phyloP scores from a whole-genome alignment of 2,113 vertebrate species.

The Nycticorax nycticorax region DNA sequence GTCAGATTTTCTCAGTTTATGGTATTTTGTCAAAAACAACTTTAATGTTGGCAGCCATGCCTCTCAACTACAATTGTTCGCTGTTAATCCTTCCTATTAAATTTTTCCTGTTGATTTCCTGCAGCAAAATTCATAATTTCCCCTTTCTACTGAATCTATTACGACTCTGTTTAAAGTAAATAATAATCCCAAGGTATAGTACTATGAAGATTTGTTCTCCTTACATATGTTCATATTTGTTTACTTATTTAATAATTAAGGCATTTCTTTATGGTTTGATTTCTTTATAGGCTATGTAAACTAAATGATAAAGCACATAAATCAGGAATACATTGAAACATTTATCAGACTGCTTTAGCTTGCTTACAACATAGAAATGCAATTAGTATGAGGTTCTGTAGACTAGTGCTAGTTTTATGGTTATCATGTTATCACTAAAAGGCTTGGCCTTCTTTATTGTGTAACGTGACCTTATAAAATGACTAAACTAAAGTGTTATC shows the following conservation, averaged over 20 bases:
- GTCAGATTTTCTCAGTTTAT: slow-evolving; percentile 7
- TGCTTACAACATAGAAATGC: not conserved
- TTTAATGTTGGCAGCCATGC: not conserved
- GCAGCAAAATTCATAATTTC: not conserved
- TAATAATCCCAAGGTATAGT: not conserved
- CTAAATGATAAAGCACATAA: not conserved
- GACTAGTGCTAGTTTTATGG: not conserved
- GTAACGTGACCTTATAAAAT: slow-evolving; percentile 33
- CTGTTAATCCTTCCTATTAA: not conserved
- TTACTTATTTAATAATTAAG: not conserved
- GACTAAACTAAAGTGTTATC: not conserved
- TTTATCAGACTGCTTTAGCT: not conserved
- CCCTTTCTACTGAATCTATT: not conserved
- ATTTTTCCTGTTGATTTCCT: not conserved
- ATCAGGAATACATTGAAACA: not conserved
- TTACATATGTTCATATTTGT: not conserved
- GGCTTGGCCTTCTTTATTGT: not conserved
- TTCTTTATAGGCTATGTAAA: not conserved
- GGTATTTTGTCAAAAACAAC: not conserved
- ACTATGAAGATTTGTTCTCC: not conserved
- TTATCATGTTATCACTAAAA: not conserved
- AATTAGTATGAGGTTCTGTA: not conserved
- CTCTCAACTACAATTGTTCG: not conserved
- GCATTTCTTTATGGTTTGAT: not conserved
- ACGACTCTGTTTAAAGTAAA: not conserved